Conservation (phyloP, 2,797 vertebrate genomes). For the Channallabes apus region DNA sequence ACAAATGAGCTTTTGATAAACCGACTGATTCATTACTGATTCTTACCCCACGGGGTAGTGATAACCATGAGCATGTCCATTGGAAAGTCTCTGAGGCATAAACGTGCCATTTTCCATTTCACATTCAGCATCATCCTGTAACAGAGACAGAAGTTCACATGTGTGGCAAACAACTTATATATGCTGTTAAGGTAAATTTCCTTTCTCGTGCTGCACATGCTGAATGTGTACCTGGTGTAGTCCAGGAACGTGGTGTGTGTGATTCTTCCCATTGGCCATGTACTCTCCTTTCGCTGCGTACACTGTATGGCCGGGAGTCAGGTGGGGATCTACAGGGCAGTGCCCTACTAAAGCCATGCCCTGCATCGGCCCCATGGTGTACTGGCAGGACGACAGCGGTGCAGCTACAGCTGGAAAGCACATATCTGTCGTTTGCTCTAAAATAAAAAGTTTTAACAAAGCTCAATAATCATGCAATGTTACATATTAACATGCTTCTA, state of each 20-base stretch:
- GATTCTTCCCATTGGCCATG: slow-evolving; percentile 73
- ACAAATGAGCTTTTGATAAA: background rate
- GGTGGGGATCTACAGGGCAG: slow-evolving; percentile 75
- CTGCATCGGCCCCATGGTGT: slow-evolving; percentile 94
- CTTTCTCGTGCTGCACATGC: background rate
- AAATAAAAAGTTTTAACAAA: slow-evolving; percentile 35
- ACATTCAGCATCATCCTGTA: slow-evolving; percentile 73
- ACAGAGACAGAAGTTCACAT: slow-evolving; percentile 39
- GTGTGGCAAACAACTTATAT: slow-evolving; percentile 1
- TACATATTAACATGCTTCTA: background rate
- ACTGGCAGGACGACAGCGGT: slow-evolving; percentile 88
- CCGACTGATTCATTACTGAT: background rate
- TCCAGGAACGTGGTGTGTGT: slow-evolving; percentile 73
- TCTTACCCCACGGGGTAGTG: slow-evolving; percentile 77
- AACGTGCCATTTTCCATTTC: slow-evolving; percentile 77
- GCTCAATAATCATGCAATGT: background rate
- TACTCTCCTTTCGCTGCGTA: slow-evolving; percentile 70
- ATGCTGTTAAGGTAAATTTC: background rate
- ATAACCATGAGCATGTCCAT: slow-evolving; percentile 71
- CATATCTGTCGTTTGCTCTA: slow-evolving; percentile 91
- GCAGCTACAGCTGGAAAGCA: slow-evolving; percentile 82
- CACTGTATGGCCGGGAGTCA: slow-evolving; percentile 64
- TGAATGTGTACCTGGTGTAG: slow-evolving; percentile 76
- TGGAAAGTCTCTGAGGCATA: slow-evolving; percentile 75
- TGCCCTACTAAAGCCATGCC: slow-evolving; percentile 79